phyloP scores from a whole-genome alignment of 2,113 vertebrate genomes.

The Cricetomys ansorgei region DNA sequence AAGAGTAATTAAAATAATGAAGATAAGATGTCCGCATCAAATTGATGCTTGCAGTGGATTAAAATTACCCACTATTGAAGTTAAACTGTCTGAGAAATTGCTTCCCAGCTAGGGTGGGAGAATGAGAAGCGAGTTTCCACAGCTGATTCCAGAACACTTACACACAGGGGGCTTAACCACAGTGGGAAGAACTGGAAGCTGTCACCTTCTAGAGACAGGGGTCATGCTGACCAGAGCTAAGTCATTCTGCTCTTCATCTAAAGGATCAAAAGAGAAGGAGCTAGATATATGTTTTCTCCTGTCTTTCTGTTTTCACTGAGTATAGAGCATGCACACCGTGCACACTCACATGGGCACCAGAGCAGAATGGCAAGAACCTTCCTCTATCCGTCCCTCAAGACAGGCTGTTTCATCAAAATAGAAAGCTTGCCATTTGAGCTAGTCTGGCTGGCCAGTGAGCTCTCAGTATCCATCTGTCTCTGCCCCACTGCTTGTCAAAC shows the following conservation, averaged over 20 bases:
- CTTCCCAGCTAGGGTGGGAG: constrained; percentile 45
- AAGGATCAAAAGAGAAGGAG: neutral
- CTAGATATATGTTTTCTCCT: neutral
- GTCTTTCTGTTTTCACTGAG: neutral
- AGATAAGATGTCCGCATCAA: constrained; percentile 55
- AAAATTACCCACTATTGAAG: constrained; percentile 65
- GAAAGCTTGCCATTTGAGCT: neutral
- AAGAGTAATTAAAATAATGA: constrained; percentile 73
- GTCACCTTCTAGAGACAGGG: neutral
- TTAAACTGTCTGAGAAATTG: constrained; percentile 79
- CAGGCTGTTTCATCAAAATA: neutral
- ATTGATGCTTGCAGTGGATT: constrained; percentile 52
- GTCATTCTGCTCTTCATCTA: neutral
- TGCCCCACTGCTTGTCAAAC: neutral
- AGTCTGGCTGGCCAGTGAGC: neutral
- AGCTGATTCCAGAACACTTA: neutral
- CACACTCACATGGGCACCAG: neutral
- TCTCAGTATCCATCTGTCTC: neutral
- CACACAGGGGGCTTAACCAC: neutral
- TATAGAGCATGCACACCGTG: neutral
- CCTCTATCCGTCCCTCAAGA: no score
- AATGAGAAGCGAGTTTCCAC: neutral
- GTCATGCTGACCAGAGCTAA: neutral
- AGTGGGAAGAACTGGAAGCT: neutral
- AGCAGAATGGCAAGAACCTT: neutral